Evolutionary conservation across 1,140 invertebrate species (phyloP).

Genomic region (Gonioctena quinquepunctata): DNA sequence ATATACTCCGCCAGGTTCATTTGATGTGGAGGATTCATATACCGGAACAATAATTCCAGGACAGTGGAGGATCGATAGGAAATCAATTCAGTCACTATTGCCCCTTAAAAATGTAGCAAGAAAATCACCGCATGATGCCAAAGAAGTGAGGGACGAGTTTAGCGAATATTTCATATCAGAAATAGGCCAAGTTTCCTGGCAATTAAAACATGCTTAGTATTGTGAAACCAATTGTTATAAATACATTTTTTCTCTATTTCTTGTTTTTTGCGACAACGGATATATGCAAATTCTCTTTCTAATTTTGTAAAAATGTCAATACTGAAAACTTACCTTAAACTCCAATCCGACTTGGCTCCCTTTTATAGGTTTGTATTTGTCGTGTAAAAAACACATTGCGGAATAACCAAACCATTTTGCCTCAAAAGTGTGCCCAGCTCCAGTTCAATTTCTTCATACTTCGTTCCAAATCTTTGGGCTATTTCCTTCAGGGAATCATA

Average conservation of each 20-base stretch:
- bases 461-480: background rate
- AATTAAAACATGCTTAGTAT: background rate
- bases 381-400: conserved; percentile 11
- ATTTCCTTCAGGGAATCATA: background rate
- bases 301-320: background rate
- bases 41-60: background rate
- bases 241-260: background rate
- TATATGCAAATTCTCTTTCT: background rate
- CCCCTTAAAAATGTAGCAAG: background rate
- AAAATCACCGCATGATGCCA: background rate
- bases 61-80: background rate
- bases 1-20: background rate
- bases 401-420: conserved; percentile 17
- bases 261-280: background rate
- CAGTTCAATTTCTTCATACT: background rate
- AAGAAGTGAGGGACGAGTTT: background rate
- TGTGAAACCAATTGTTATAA: background rate
- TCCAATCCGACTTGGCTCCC: background rate
- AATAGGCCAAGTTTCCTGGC: background rate
- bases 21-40: conserved; percentile 5
- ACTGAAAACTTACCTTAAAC: background rate
- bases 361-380: background rate
- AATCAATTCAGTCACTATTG: background rate
- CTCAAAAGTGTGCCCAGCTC: conserved; percentile 17
- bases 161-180: conserved; percentile 7